A percentile compares a stretch with the other conserved stretches of the same genome.
Conservation (phyloP, 2,113 vertebrate species). For the Psammodynastes pulverulentus region DNA sequence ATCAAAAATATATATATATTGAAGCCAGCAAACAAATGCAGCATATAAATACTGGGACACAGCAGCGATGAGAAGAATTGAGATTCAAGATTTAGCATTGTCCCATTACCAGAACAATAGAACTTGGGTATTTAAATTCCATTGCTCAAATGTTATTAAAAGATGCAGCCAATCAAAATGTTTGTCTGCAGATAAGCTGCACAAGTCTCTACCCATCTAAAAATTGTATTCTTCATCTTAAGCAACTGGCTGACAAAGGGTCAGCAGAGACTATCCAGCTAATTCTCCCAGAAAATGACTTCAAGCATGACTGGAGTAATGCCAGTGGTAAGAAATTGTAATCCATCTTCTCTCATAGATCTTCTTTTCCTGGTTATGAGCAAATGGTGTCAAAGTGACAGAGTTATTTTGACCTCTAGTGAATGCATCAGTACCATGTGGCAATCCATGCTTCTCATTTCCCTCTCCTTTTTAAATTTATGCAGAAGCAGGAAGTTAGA, state of each 20-base stretch:
- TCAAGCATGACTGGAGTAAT: not conserved
- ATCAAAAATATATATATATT: not conserved
- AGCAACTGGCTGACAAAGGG: not conserved
- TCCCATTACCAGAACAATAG: not conserved
- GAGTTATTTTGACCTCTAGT: not conserved
- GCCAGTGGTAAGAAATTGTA: not conserved
- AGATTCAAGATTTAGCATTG: not conserved
- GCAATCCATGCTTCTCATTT: not conserved
- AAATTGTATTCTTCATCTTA: not conserved
- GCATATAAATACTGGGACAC: not conserved
- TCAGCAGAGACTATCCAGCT: not conserved
- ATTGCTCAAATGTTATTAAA: not conserved
- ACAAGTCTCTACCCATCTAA: not conserved
- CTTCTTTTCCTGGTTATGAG: not conserved
- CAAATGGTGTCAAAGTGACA: not conserved
- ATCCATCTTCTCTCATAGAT: not conserved
- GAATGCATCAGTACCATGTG: not conserved
- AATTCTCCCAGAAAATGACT: conserved; percentile 9
- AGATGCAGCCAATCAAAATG: not conserved
- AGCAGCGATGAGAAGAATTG: not conserved
- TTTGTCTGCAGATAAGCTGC: not conserved
- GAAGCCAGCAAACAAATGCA: not conserved
- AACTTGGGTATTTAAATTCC: not conserved
- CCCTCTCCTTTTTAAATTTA: not conserved
- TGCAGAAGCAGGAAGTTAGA: not conserved